A percentile compares a stretch with the other conserved stretches of the same genome.
Evolutionary conservation across 2,888 invertebrate genomes (phyloP).

Genomic region (Trissoscelio sp.): DNA sequence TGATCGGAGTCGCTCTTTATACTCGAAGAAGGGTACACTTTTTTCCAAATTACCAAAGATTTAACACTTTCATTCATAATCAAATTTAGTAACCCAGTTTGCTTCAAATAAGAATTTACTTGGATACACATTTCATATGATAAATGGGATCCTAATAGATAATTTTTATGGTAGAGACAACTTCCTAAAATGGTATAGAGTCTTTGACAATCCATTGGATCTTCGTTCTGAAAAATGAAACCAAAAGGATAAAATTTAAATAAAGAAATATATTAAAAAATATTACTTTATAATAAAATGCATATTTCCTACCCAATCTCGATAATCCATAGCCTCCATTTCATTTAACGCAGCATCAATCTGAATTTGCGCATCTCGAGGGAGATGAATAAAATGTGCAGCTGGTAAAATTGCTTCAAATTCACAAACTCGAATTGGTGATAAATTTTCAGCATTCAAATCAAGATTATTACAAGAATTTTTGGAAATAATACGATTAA

Average conservation of each 20-base stretch:
- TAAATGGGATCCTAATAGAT: slow-evolving; percentile 91
- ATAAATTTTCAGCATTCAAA: slow-evolving; percentile 34
- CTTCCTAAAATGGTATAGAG: slow-evolving; percentile 88
- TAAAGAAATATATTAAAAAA: not conserved
- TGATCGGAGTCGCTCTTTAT: slow-evolving; percentile 74
- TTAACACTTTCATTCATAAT: slow-evolving; percentile 88
- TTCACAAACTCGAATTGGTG: slow-evolving; percentile 71
- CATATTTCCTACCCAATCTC: slow-evolving; percentile 95
- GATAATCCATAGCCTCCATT: slow-evolving; percentile 95
- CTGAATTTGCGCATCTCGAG: slow-evolving; percentile 91
- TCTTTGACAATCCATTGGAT: slow-evolving; percentile 89
- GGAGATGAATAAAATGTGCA: slow-evolving; percentile 87
- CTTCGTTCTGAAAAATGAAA: slow-evolving; percentile 87
- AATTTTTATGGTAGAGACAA: slow-evolving; percentile 87
- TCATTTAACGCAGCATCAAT: slow-evolving; percentile 95
- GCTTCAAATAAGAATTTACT: slow-evolving; percentile 89
- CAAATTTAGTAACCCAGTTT: slow-evolving; percentile 90
- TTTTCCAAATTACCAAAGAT: slow-evolving; percentile 91
- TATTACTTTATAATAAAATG: too few species aligned
- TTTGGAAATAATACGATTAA: slow-evolving; percentile 56
- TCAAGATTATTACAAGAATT: slow-evolving; percentile 17
- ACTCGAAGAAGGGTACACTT: slow-evolving; percentile 87
- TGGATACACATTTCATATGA: slow-evolving; percentile 90
- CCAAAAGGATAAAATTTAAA: not conserved
- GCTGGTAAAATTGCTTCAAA: slow-evolving; percentile 88